Percentiles rank a stretch among this genome's conserved stretches.
Evolutionary conservation across 2,888 invertebrate species (phyloP).

Genomic region (Caenorhabditis sinica): DNA sequence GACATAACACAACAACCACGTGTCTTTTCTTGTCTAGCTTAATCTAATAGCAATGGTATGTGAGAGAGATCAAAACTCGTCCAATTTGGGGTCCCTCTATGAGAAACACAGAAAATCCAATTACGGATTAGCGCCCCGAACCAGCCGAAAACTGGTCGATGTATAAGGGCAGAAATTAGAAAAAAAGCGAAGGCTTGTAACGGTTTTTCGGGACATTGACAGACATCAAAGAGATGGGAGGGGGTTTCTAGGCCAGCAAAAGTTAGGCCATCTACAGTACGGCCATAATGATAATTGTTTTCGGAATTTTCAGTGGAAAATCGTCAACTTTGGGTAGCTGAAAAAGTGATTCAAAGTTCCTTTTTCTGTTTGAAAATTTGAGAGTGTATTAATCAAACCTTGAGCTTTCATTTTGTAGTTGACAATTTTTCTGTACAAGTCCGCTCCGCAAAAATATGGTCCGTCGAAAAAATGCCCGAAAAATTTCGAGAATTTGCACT

Average conservation of each 20-base stretch:
- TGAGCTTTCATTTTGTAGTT: no score
- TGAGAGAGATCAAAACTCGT: constrained; percentile 28
- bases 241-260: neutral
- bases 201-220: neutral
- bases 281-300: neutral
- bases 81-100: constrained; percentile 28
- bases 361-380: no score
- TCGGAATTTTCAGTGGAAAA: no score
- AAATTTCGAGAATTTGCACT: no score
- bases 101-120: constrained; percentile 26
- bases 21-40: neutral
- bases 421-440: no score
- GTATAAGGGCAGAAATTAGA: neutral
- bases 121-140: neutral
- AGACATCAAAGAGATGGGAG: neutral
- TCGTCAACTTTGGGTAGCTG: no score
- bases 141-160: constrained; percentile 5
- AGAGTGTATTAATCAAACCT: no score
- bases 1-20: neutral
- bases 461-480: no score
- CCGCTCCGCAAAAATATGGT: no score
- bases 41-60: neutral
- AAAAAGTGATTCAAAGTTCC: no score
- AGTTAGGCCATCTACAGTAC: neutral
- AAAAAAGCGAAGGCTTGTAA: neutral